These are phyloP conservation scores for Cepphus grylle DNA, from an alignment of 2,113 vertebrate genomes.

Conservation along the genomic window DNA sequence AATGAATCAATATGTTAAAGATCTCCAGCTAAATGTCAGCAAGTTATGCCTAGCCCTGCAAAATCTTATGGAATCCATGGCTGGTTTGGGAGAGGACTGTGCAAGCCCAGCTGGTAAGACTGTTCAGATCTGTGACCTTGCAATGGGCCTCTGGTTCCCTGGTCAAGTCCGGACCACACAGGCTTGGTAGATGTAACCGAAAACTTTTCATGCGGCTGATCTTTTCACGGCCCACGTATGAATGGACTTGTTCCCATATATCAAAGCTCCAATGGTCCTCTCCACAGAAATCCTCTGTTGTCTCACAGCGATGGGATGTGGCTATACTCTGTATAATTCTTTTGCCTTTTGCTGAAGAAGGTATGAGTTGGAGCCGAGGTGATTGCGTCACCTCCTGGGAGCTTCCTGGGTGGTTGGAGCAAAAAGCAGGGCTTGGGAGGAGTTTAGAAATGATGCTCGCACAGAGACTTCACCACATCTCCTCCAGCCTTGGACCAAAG, in stretches of 20 bases:
- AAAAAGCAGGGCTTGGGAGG: not conserved
- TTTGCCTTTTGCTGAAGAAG: not conserved
- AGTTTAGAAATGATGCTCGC: not conserved
- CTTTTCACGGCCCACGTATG: not conserved
- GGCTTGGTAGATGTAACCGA: not conserved
- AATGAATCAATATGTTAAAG: not conserved
- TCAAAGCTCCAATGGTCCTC: not conserved
- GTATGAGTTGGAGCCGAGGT: not conserved
- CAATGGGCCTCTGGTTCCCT: not conserved
- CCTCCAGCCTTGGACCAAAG: not conserved
- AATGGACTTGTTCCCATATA: not conserved
- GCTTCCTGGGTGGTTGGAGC: not conserved
- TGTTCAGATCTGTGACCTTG: not conserved
- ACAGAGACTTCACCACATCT: not conserved
- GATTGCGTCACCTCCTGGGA: not conserved
- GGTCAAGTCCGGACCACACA: not conserved
- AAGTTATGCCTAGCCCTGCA: not conserved
- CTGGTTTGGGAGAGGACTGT: not conserved
- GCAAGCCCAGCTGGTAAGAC: not conserved
- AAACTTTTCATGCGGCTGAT: not conserved
- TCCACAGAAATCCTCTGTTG: not conserved
- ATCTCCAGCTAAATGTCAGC: not conserved
- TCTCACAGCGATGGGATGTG: not conserved
- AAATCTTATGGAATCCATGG: not conserved
- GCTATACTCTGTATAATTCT: not conserved